phyloP scores from a whole-genome alignment of 2,797 vertebrate genomes.

The Smutsia temminckii region DNA sequence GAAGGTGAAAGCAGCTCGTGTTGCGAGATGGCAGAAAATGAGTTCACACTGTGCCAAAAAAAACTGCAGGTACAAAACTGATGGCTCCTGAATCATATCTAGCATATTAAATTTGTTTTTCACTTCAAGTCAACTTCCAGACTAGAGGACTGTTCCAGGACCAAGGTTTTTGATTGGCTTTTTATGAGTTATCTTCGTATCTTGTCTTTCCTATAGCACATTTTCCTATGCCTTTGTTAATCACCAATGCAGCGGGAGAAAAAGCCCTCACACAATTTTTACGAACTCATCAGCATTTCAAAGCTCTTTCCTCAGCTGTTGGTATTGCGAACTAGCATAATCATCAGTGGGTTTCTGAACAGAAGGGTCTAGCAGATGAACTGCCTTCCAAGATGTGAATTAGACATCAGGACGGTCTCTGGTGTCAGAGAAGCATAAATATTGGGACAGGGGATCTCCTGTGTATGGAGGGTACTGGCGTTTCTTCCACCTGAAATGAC shows the following conservation, averaged over 20 bases:
- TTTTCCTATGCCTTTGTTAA: not conserved
- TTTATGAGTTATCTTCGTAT: not conserved
- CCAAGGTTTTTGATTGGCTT: not conserved
- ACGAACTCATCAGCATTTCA: not conserved
- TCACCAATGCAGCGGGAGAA: not conserved
- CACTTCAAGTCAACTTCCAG: not conserved
- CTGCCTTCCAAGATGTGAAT: not conserved
- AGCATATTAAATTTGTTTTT: not conserved
- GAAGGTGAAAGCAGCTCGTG: not conserved
- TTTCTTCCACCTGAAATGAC: not conserved
- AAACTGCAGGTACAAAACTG: not conserved
- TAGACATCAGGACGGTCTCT: not conserved
- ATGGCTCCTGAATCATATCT: not conserved
- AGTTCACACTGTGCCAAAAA: not conserved
- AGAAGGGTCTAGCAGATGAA: not conserved
- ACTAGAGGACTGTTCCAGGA: not conserved
- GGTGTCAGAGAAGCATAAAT: not conserved
- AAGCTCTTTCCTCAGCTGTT: not conserved
- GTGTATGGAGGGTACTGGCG: not conserved
- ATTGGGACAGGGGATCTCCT: not conserved
- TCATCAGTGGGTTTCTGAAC: not conserved
- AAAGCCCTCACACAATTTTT: not conserved
- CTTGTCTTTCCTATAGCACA: not conserved
- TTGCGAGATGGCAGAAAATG: not conserved
- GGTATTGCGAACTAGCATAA: not conserved